Conservation (phyloP, 2,888 invertebrate genomes). For the Tubulanus polymorphus region DNA sequence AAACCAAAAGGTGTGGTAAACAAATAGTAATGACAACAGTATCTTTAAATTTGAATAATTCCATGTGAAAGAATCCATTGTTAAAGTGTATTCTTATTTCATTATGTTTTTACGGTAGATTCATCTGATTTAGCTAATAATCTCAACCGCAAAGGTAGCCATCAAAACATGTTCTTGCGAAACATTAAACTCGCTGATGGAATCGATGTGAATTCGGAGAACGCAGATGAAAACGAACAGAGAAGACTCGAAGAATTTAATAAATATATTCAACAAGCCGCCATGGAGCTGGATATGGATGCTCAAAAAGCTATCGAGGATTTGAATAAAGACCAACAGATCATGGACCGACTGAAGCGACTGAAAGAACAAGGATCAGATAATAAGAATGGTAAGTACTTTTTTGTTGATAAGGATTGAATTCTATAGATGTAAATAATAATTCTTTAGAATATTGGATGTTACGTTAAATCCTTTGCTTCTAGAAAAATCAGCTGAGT, state of each 20-base stretch:
- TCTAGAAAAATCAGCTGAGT: slow-evolving; percentile 15
- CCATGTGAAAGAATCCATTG: not conserved
- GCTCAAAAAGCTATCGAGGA: slow-evolving; percentile 35
- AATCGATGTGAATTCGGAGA: not conserved
- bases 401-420: too few relatives aligned
- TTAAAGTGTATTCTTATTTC: not conserved
- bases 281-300: slow-evolving; percentile 38
- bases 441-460: too few relatives aligned
- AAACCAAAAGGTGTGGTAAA: too few relatives aligned
- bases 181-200: slow-evolving; percentile 8
- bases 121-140: slow-evolving; percentile 7
- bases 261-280: slow-evolving; percentile 31
- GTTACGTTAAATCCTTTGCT: too few relatives aligned
- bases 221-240: not conserved
- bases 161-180: slow-evolving; percentile 1
- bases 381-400: too few relatives aligned
- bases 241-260: slow-evolving; percentile 32
- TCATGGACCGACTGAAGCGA: slow-evolving; percentile 35
- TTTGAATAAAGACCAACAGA: slow-evolving; percentile 39
- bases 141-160: not conserved
- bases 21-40: too few relatives aligned
- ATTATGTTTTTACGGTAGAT: too few relatives aligned
- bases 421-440: too few relatives aligned
- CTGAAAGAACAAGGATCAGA: slow-evolving; percentile 17
- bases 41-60: too few relatives aligned